Percentiles rank a stretch among this genome's conserved stretches.
Conservation (phyloP, 2,888 invertebrate genomes). For the Cataglyphis livida region DNA sequence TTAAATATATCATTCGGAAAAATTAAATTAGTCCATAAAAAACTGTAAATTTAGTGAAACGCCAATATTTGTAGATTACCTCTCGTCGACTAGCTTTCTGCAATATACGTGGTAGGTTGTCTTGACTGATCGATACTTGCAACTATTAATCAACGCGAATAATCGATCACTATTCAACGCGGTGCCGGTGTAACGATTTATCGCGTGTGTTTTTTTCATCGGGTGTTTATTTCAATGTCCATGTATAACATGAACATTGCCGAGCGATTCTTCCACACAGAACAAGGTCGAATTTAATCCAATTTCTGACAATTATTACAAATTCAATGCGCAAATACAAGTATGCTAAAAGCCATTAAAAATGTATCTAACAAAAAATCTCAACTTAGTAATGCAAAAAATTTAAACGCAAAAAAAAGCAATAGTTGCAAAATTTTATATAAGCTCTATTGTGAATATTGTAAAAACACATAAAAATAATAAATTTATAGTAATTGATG, state of each 20-base stretch:
- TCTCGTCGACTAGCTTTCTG: constrained; percentile 23
- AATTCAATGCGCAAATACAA: neutral
- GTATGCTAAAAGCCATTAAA: neutral
- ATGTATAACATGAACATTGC: constrained; percentile 36
- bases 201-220: constrained; percentile 65
- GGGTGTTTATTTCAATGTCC: constrained; percentile 63
- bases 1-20: neutral
- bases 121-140: constrained; percentile 48
- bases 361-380: neutral
- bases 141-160: constrained; percentile 67
- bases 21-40: constrained; percentile 10
- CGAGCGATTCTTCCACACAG: constrained; percentile 52
- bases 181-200: constrained; percentile 66
- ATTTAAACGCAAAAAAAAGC: neutral
- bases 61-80: constrained; percentile 28
- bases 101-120: constrained; percentile 42
- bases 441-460: neutral
- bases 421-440: no score
- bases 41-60: constrained; percentile 31
- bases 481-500: neutral
- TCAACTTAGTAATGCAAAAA: neutral
- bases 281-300: constrained; percentile 17
- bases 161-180: constrained; percentile 70
- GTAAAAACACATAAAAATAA: neutral
- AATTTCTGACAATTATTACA: neutral